These are phyloP conservation scores for Halyomorpha halys DNA, from an alignment of 1,140 invertebrate species.

Conservation along the genomic window DNA sequence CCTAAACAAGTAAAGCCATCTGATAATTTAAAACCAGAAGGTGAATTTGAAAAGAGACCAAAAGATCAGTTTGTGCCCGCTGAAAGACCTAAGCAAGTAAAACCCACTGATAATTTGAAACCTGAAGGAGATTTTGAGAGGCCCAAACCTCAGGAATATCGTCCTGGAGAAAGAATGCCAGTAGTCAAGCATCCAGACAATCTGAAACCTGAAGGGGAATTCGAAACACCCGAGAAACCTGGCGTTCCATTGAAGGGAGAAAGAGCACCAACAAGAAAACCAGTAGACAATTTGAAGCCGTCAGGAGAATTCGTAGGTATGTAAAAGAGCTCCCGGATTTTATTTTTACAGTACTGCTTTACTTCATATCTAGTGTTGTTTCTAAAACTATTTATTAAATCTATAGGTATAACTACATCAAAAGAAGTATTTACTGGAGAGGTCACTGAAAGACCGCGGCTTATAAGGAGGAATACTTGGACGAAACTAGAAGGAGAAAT, in stretches of 20 bases:
- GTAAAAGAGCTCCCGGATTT: background rate
- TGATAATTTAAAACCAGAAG: conserved; percentile 48
- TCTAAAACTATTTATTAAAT: too few relatives aligned
- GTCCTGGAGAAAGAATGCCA: conserved; percentile 37
- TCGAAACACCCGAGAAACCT: conserved; percentile 39
- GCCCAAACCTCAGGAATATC: conserved; percentile 28
- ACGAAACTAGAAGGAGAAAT: conserved; percentile 67
- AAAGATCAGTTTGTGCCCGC: conserved; percentile 35
- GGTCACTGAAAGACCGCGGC: conserved; percentile 49
- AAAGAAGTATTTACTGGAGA: conserved; percentile 54
- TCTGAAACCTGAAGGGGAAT: conserved; percentile 40
- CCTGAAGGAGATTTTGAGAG: conserved; percentile 44
- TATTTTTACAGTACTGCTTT: background rate
- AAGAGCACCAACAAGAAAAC: conserved; percentile 32
- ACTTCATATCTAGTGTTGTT: too few relatives aligned
- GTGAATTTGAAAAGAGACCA: conserved; percentile 36
- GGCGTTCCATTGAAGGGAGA: conserved; percentile 34
- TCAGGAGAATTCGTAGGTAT: conserved; percentile 39
- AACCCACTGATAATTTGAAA: conserved; percentile 43
- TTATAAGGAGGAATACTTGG: conserved; percentile 68
- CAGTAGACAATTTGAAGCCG: conserved; percentile 37
- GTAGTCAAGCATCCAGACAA: conserved; percentile 45
- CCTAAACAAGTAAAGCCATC: conserved; percentile 38
- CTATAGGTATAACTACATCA: conserved; percentile 51
- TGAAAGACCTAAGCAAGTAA: conserved; percentile 32